Base-by-base conservation (phyloP, 2,888 invertebrate genomes). In the Amaurobius ferox region DNA sequence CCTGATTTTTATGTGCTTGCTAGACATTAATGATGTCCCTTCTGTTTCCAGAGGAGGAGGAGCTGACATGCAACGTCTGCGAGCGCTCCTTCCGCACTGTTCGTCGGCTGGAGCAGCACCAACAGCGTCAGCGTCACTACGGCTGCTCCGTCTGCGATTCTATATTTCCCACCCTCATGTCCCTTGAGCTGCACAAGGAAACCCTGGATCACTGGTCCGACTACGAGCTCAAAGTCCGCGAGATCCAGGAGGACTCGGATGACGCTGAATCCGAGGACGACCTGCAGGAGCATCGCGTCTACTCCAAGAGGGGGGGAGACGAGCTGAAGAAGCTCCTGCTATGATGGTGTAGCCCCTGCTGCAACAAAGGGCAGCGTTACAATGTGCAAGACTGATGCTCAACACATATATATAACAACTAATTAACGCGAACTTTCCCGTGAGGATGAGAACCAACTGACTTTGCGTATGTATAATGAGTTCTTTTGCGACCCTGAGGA, bases 61-160 rank as follows among this genome's bases (percentile, higher is more conserved):
- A 95, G 77, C 92, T 95, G 89, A 95, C 95, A 16, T 96, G 96
- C 92, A 95, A 95, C 92, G 95, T 96, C 40, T 96, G 96, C 91
- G 95, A 96, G 92, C 93, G 95, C 87, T 94, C 95, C 73, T 95
- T 95, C 91, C 93, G 94, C 89, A 94, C 94, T 89, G 94, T 94
- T 55, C 94, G 94, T 79, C 94, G 94, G 90, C 93, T 95, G 90
- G 94, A 93, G 44, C 95, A 95, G 89, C 96, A 96, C 90, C 95
- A 96, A 91, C 95, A 95, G 91, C 95, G 95, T 92, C 95, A 95
- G 90, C 92, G 95, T 83, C 96, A 96, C 92, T 96, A 95, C 91
- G 95, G 95, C 95, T 96, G 96, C 92, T 94, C 94, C 90, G 94
- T 95, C 7, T 96, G 96, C 92, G 95, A 96, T 92, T 95, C 95